Evolutionary conservation across 2,113 vertebrate genomes (phyloP), one percentile per base, ranked within the genome.

Genomic region (Neodon shergylaensis): DNA sequence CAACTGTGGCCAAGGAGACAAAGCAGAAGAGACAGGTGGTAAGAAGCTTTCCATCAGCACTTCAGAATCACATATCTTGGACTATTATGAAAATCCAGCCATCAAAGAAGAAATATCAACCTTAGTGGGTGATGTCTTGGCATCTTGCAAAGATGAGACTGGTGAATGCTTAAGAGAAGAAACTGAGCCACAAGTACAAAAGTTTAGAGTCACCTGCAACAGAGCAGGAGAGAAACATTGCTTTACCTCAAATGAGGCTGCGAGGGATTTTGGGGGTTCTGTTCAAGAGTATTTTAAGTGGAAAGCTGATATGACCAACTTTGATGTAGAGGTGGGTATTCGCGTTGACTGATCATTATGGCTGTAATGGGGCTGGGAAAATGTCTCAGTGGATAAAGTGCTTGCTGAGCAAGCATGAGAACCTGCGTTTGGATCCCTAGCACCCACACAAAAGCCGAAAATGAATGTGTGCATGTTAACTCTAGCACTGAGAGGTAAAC

Each of bases 271-370:
- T 92, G 99, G 99, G 0, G 99, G 99, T 33, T 99, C 99, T 0
- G 98, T 99, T 70, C 99, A 99, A 87, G 99, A 99, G 61, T 98
- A 99, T 92, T 99, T 99, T 97, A 99, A 99, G 96, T 99, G 99
- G 99, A 99, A 99, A 96, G 99, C 99, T 47, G 99, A 99, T 92
- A 99, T 99, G 99, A 99, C 99, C 3, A 99, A 99, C 97, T 99
- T 99, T 95, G 99, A 99, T 95, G 98, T 99, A 8, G 99, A 99
- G 99, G 99, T 99, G 98, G 98, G 99, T 99, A 98, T 0, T 4
- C n/a, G 2, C 31, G 76, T 22, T 76, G 36, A 81, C 12, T 92
- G 65, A 22, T 76, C 65, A 65, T 90, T 81, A 7, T 76, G 13
- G 22, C 66, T 44, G 28, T 87, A 11, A 14, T 8, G 66, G 22